phyloP scores from a whole-genome alignment of 2,797 vertebrate genomes.

The Peromyscus melanophrys region DNA sequence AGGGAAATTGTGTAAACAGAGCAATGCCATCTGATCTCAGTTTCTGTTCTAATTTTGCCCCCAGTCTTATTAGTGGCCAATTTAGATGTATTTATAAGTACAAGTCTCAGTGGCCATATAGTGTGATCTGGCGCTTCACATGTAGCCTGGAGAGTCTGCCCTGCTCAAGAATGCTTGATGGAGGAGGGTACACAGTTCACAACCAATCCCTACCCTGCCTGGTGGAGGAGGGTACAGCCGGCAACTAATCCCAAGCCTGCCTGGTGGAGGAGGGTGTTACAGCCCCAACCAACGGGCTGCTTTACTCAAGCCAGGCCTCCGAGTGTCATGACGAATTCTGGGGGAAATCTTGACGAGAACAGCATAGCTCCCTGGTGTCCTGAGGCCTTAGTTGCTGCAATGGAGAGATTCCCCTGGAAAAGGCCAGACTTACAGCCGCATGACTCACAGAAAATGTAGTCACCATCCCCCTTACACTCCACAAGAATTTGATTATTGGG shows the following conservation, averaged over 20 bases:
- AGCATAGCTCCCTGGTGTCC: rapidly evolving
- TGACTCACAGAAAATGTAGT: rapidly evolving
- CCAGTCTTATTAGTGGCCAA: not conserved
- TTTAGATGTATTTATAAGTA: not conserved
- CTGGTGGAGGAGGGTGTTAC: not conserved
- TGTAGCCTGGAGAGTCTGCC: rapidly evolving
- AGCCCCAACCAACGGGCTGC: not conserved
- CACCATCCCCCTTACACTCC: rapidly evolving
- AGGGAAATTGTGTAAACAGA: not conserved
- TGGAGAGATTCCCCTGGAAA: not conserved
- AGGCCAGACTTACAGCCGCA: rapidly evolving
- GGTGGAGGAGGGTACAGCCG: rapidly evolving
- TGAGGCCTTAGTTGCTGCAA: not conserved
- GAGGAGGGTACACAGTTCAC: not conserved
- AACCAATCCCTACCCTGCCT: not conserved
- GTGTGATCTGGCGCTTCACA: rapidly evolving
- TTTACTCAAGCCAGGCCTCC: not conserved
- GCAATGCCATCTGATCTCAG: not conserved
- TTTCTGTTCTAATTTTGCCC: not conserved
- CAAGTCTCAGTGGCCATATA: not conserved
- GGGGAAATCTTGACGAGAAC: not conserved
- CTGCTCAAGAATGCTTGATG: rapidly evolving
- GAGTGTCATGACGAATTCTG: rapidly evolving
- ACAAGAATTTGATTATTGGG: not conserved
- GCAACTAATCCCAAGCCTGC: not conserved